phyloP scores from a whole-genome alignment of 2,797 vertebrate species.

The Phrynocephalus guinanensis region DNA sequence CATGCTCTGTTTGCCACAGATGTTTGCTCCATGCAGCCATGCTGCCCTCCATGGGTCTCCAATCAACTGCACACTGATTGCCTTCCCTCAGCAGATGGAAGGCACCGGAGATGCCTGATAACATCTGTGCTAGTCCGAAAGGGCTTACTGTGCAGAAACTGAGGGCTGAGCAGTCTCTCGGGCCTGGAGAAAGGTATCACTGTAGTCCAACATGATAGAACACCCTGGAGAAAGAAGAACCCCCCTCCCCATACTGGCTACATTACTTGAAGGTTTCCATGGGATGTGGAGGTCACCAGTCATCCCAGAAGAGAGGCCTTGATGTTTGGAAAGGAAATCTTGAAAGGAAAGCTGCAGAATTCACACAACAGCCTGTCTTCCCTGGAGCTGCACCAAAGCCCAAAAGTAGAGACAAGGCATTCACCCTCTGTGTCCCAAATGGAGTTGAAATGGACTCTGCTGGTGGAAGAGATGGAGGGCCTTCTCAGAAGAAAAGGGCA shows the following conservation, averaged over 20 bases:
- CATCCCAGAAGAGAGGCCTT: no score
- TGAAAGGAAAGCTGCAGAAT: background rate
- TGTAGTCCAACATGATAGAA: no score
- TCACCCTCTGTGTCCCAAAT: no score
- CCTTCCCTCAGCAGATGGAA: conserved; percentile 5
- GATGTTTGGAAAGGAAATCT: no score
- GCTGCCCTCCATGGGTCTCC: background rate
- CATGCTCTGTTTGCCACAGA: background rate
- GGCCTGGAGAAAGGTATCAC: background rate
- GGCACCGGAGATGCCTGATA: background rate
- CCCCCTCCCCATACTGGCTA: no score
- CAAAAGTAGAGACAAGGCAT: no score
- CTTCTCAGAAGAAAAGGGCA: background rate
- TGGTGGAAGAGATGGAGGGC: no score
- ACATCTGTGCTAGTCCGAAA: background rate
- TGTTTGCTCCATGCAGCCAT: background rate
- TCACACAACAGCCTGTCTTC: no score
- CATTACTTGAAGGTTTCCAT: background rate
- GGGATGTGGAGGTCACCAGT: no score
- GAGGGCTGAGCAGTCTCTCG: background rate
- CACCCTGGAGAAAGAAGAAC: background rate
- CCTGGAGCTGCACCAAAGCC: no score
- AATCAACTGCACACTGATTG: background rate
- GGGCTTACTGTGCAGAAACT: background rate
- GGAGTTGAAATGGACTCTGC: no score